Evolutionary conservation across 2,888 invertebrate genomes (phyloP), one percentile per base, ranked within the genome.

Genomic region (Cataglyphis cursor): DNA sequence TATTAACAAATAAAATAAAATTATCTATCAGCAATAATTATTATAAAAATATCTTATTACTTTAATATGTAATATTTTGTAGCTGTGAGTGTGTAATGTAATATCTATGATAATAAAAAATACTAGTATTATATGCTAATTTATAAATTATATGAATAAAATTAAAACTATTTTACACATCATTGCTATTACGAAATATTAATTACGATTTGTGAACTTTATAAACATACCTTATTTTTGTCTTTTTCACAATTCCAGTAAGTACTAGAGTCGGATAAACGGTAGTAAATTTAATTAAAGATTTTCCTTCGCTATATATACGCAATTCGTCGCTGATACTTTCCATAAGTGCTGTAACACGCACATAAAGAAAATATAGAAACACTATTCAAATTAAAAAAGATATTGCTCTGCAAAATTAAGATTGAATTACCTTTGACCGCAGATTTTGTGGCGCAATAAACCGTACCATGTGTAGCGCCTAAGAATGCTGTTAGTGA

Each of bases 271-370:
- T 0, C 1, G 31, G 65, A 31, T 21, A 64, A 21, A 74, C 5
- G 9, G 74, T 74, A 44, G 74, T 74, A 6, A 74, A 74, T 44
- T 74, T 64, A 48, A 74, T 90, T 12, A 80, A 74, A 2, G 74
- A 74, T 21, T 74, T 74, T 31, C 41, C 28, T 0, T 74, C n/a
- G 15, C 59, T 74, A 15, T 28, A 5, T n/a, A 1, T 8, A 31
- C 15, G 31, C 21, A 62, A 62, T 64, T 74, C 74, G 2, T 62
- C 15, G 15, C 9, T 31, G 3, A 44, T 1, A n/a, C 24, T 6
- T 15, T 74, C 31, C 62, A 62, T 74, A 5, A 74, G 0, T 74
- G 3, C 62, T 74, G 0, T 21, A 18, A 28, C 12, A 38, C 1
- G 12, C 8, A 44, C 9, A 41, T 12, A 4, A 65, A 8, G 6